Conservation (phyloP, 2,113 vertebrate species). For the Atlantisia rogersi region DNA sequence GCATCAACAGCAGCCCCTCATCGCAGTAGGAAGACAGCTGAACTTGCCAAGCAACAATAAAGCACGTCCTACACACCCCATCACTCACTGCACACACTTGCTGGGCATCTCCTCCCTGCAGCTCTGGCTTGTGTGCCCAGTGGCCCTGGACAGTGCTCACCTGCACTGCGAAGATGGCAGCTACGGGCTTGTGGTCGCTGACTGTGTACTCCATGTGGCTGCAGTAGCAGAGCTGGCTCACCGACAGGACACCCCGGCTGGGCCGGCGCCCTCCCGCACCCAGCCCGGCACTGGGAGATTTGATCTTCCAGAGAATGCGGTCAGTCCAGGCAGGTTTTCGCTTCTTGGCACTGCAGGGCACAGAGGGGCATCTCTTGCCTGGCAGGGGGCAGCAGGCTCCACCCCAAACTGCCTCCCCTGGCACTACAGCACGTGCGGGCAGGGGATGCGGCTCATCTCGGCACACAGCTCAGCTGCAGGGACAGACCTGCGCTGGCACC, state of each 20-base stretch:
- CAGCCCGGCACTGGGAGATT: slow-evolving; percentile 76
- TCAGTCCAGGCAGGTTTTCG: slow-evolving; percentile 98
- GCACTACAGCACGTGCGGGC: fast-evolving
- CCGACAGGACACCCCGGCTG: slow-evolving; percentile 78
- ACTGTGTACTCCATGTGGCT: slow-evolving; percentile 95
- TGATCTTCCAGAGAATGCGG: slow-evolving; percentile 95
- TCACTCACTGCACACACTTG: not conserved
- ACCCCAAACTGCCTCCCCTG: not conserved
- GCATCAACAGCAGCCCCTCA: not conserved
- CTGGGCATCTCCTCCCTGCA: not conserved
- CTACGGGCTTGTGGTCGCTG: slow-evolving; percentile 97
- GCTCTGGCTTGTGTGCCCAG: not conserved
- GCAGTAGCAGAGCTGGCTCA: slow-evolving; percentile 88
- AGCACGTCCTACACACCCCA: fast-evolving
- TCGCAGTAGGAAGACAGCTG: not conserved
- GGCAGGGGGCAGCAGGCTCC: not conserved
- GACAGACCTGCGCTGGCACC: not conserved
- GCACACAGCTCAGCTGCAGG: not conserved
- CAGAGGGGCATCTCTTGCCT: slow-evolving; percentile 1
- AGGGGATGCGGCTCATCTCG: fast-evolving
- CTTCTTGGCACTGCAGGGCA: slow-evolving; percentile 87
- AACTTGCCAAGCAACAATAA: not conserved
- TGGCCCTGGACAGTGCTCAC: slow-evolving; percentile 70
- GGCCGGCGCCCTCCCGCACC: slow-evolving; percentile 78
- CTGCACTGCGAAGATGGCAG: slow-evolving; percentile 88